Conservation (phyloP, 2,797 vertebrate species). For the Rhadinocentrus ornatus region DNA sequence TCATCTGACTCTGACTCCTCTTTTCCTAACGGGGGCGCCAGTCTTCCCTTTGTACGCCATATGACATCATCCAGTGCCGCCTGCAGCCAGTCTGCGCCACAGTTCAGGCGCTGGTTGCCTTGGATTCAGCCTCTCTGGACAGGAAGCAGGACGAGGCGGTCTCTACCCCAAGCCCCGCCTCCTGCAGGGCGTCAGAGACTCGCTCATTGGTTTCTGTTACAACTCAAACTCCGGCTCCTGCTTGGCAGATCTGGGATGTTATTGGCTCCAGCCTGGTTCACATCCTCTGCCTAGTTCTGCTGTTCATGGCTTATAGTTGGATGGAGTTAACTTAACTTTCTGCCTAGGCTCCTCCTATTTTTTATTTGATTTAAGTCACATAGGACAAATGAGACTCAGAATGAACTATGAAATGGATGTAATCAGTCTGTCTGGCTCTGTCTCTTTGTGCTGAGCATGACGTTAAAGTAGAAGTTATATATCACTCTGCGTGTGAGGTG, state of each 20-base stretch:
- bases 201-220: slow-evolving; percentile 68
- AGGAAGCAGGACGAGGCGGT: slow-evolving; percentile 54
- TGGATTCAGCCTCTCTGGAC: slow-evolving; percentile 77
- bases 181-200: slow-evolving; percentile 35
- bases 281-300: slow-evolving; percentile 90
- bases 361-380: slow-evolving; percentile 43
- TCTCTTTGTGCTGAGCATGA: neutral
- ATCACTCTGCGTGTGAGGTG: neutral
- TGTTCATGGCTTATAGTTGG: slow-evolving; percentile 93
- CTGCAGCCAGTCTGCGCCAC: slow-evolving; percentile 88
- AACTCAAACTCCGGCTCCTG: slow-evolving; percentile 87
- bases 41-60: slow-evolving; percentile 94
- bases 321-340: slow-evolving; percentile 87
- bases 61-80: slow-evolving; percentile 94
- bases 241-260: slow-evolving; percentile 93
- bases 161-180: slow-evolving; percentile 33
- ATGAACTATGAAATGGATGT: neutral
- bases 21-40: slow-evolving; percentile 77
- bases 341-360: slow-evolving; percentile 22
- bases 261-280: slow-evolving; percentile 94
- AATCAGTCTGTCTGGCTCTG: neutral
- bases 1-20: neutral
- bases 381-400: neutral
- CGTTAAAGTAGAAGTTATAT: neutral
- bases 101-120: slow-evolving; percentile 88